Evolutionary conservation across 1,140 invertebrate species (phyloP).

Genomic region (Oscheius sp.): DNA sequence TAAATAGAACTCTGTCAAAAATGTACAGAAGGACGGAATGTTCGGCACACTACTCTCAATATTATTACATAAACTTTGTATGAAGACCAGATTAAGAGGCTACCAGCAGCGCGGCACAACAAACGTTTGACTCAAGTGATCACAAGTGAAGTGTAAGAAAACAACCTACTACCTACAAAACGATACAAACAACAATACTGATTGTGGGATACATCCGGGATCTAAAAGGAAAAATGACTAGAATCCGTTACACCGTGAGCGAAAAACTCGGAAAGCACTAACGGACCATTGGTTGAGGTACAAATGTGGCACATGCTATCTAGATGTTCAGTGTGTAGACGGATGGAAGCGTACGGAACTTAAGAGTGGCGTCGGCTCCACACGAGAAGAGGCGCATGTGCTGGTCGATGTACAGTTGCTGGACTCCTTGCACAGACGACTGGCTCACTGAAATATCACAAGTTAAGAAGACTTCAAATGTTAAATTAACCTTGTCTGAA

Average conservation of each 20-base stretch:
- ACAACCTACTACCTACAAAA: not conserved
- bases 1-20: no score
- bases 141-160: not conserved
- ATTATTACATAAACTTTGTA: no score
- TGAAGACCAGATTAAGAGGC: no score
- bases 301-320: not conserved
- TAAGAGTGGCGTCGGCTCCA: conserved; percentile 96
- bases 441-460: conserved; percentile 41
- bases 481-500: conserved; percentile 47
- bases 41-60: no score
- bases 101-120: conserved; percentile 3
- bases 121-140: not conserved
- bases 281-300: no score
- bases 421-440: conserved; percentile 72
- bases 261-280: conserved; percentile 9
- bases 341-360: conserved; percentile 67
- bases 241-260: no score
- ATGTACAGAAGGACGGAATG: no score
- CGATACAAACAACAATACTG: not conserved
- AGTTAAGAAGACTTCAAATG: not conserved
- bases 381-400: conserved; percentile 87
- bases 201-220: no score
- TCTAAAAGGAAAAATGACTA: no score
- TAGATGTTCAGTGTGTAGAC: conserved; percentile 4
- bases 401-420: conserved; percentile 84